Base-by-base conservation (phyloP, 1,140 invertebrate species). In the Glomeris maerens region DNA sequence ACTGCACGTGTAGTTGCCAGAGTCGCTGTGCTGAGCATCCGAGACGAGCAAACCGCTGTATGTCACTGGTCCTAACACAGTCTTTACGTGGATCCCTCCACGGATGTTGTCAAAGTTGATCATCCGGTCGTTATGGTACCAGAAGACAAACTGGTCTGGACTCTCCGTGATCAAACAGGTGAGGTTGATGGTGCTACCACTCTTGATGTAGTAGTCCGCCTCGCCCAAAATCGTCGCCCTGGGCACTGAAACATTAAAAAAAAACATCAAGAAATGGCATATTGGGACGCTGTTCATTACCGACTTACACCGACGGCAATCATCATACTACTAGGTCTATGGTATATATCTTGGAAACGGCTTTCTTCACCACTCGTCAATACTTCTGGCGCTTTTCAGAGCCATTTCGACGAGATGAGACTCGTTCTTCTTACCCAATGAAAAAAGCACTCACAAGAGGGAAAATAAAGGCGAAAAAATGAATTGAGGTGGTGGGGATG, bases 101-200 rank as follows among this genome's bases (percentile, higher is more conserved):
- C 86, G 74, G 2, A 80, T 76, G 27, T 79, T 83, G 67, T 90
- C 86, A 65, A 89, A 91, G 72, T 90, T 91, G 70, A 90, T 88
- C 81, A 90, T 87, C 48, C 81, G 78, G 62, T 86, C 82, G 70
- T 90, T 88, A 69, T 89, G 85, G 69, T 84, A 79, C 84, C 53
- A 54, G 29, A 54, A 54, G 25, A 54, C 50, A 36, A 31, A 47
- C 4, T 41, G 53, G 63, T 91, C 86, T 14, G 88, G 87, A 60
- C 84, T 88, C 63, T 85, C 84, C 45, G 82, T 71, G 52, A 93
- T 84, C 49, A 90, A 79, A 68, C 89, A 93, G 39, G 88, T 93
- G 54, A 93, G 74, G 71, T 92, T 92, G 67, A 93, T 92, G 58
- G 86, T 90, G 63, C 85, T 90, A 45, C 86, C 87, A 50, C 82